Conservation (phyloP, 2,888 invertebrate species). For the Caenorhabditis virilis region DNA sequence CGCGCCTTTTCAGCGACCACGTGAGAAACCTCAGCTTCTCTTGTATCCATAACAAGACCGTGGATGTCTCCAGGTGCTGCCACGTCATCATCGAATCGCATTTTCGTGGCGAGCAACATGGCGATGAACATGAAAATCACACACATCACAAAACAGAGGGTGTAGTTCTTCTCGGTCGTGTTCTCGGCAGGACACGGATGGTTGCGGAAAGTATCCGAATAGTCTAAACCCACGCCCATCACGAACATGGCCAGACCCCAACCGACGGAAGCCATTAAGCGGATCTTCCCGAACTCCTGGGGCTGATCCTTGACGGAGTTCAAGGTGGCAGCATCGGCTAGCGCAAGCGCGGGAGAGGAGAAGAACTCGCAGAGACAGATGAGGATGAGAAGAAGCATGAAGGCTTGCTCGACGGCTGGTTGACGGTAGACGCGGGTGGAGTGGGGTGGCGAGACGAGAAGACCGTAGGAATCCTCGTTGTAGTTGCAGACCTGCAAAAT, state of each 20-base stretch:
- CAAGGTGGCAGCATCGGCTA: conserved; percentile 67
- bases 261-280: conserved; percentile 96
- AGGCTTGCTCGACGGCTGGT: conserved; percentile 85
- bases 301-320: conserved; percentile 60
- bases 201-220: conserved; percentile 88
- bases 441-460: conserved; percentile 78
- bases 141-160: conserved; percentile 96
- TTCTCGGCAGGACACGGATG: conserved; percentile 68
- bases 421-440: conserved; percentile 88
- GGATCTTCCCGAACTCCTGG: conserved; percentile 82
- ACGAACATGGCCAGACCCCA: conserved; percentile 99
- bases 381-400: conserved; percentile 87
- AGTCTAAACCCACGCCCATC: conserved; percentile 92
- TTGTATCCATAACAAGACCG: conserved; percentile 66
- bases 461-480: conserved; percentile 59
- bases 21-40: conserved; percentile 63
- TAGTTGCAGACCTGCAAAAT: conserved; percentile 63
- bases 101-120: conserved; percentile 75
- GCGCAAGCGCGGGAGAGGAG: conserved; percentile 70
- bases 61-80: conserved; percentile 53
- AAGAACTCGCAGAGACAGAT: conserved; percentile 97
- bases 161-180: conserved; percentile 89
- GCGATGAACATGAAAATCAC: conserved; percentile 94
- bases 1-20: conserved; percentile 67
- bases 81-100: conserved; percentile 59